Base-by-base conservation (phyloP, 1,140 invertebrate species). In the Maconellicoccus hirsutus region DNA sequence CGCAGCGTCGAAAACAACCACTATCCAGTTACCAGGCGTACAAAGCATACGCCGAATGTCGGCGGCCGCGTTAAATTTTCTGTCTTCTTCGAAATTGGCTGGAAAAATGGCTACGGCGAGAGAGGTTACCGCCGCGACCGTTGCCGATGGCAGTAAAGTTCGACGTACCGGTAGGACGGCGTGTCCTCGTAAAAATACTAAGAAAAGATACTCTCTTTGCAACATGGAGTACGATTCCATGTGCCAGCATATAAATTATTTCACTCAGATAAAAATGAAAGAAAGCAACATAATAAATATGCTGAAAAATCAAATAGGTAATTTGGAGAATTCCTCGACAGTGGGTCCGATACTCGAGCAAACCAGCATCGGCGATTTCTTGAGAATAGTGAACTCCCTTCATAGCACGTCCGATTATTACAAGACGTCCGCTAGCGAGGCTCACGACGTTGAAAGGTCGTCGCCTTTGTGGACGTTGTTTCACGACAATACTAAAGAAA, bases 291-390 rank as follows among this genome's bases (percentile, higher is more conserved):
- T 75, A 59, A 61, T 74, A 22, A 70, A 59, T 21, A 59, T 70
- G 0, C 39, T 74, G 12, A 73, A 70, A 22, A 70, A 69, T 69
- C 73, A 73, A 59, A 71, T 75, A 33, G 74, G 72, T 8, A 69
- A 61, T 39, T 75, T 79, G 26, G 79, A 78, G 23, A 77, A 80
- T 25, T 76, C 78, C 0, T 77, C 78, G 3, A 74, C 73, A 1
- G 23, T 71, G 0, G 76, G 75, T 69, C 72, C 77, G 76, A 80
- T 90, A 23, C 78, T 90, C 59, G 89, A 91, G 79, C 85, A 89
- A 75, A 91, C 89, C 0, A 89, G 87, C 14, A 71, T 71, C 22
- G 26, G 59, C 1, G 71, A 71, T 29, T 71, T 61, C 8, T n/a
- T 71, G 1, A 52, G 27, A 3, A 14, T 33, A 22, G 61, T 61